phyloP scores from a whole-genome alignment of 2,888 invertebrate genomes.

The Drosophila histrio region DNA sequence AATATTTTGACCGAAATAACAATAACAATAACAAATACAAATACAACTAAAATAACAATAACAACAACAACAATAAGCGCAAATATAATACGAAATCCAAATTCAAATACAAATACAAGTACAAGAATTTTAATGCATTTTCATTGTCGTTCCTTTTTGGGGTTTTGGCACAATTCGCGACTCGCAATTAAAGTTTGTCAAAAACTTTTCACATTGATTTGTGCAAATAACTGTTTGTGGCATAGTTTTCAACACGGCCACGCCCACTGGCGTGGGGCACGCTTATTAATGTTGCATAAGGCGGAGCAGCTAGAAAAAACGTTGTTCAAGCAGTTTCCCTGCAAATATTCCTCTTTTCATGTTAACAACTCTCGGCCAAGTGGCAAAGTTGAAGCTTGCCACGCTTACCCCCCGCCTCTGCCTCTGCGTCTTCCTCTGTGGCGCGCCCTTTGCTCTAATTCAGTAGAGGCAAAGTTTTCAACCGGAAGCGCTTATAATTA shows the following conservation, averaged over 20 bases:
- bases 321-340: constrained; percentile 22
- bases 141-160: constrained; percentile 11
- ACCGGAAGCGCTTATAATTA: constrained; percentile 74
- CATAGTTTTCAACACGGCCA: constrained; percentile 49
- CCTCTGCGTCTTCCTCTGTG: too few species aligned
- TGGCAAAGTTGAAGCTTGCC: constrained; percentile 43
- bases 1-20: constrained; percentile 60
- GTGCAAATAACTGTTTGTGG: constrained; percentile 67
- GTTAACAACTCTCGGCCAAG: constrained; percentile 52
- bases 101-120: constrained; percentile 24
- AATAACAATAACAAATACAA: constrained; percentile 36
- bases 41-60: constrained; percentile 16
- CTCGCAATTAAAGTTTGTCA: constrained; percentile 70
- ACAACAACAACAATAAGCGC: constrained; percentile 15
- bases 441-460: constrained; percentile 36
- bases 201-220: constrained; percentile 70
- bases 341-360: constrained; percentile 35
- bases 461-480: constrained; percentile 64
- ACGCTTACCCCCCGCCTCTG: neutral
- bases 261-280: neutral
- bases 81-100: constrained; percentile 16
- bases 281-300: constrained; percentile 42
- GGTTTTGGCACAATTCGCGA: neutral
- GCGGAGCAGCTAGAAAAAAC: neutral
- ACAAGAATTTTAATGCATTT: constrained; percentile 71